Percentiles rank a stretch among this genome's conserved stretches.
Evolutionary conservation across 2,113 vertebrate genomes (phyloP).

Genomic region (Cettia cetti): DNA sequence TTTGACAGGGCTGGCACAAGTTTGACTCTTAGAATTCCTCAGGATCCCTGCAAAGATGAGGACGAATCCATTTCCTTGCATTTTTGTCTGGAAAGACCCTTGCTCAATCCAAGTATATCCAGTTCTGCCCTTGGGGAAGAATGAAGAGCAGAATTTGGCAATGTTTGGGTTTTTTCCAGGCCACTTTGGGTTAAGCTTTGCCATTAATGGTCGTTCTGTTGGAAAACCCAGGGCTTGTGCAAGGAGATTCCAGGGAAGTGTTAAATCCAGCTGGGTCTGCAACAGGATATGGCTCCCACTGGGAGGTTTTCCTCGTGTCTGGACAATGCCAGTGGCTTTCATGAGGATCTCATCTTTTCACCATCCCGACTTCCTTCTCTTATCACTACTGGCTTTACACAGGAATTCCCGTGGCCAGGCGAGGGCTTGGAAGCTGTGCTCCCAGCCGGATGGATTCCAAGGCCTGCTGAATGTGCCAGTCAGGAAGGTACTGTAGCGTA

Average conservation of each 20-base stretch:
- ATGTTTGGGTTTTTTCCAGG: not conserved
- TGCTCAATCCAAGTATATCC: not conserved
- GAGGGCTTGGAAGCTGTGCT: not conserved
- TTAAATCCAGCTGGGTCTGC: not conserved
- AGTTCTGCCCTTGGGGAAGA: not conserved
- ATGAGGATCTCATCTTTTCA: not conserved
- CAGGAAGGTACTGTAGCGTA: constrained; percentile 29
- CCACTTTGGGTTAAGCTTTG: not conserved
- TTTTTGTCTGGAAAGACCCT: not conserved
- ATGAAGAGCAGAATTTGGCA: not conserved
- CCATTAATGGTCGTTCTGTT: not conserved
- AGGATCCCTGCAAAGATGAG: not conserved
- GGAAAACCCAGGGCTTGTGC: not conserved
- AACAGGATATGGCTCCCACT: not conserved
- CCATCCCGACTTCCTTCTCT: not conserved
- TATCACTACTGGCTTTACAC: not conserved
- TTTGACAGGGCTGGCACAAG: not conserved
- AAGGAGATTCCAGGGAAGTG: not conserved
- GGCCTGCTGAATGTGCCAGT: not conserved
- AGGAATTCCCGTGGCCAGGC: not conserved
- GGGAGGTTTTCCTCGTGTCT: not conserved
- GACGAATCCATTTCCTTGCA: not conserved
- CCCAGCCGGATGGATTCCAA: not conserved
- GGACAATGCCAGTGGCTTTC: not conserved
- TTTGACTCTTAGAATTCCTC: not conserved